Base-by-base conservation (phyloP, 2,888 invertebrate genomes). In the Scaptomyza flava region DNA sequence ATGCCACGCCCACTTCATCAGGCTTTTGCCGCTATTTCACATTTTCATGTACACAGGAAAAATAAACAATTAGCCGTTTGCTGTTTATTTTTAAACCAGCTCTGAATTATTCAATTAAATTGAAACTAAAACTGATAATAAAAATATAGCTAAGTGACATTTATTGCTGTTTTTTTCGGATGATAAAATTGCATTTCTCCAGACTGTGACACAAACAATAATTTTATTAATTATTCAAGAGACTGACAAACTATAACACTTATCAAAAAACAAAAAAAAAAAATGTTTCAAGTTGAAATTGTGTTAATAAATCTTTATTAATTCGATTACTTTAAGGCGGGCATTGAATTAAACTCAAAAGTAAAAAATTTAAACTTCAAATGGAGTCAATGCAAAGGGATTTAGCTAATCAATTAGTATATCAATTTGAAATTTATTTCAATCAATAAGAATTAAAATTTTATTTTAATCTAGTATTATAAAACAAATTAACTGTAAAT, bases 1-100 rank as follows among this genome's bases (percentile, higher is more conserved):
- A 5, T 11, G 7, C 46, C 17, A 48, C 17, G 57, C 62, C 46
- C 52, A 36, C 34, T 51, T 23, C 34, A 34, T 20, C 50, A 14
- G 6, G 6, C 23, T 11, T 51, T 51, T 8, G 23, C 11, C 6
- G n/a, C n/a, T 9, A 12, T 23, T 12, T 9, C 23, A 33, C 12
- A 17, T 14, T 6, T 38, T n/a, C 33, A 14, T 17, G 41, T 43
- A 27, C 51, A 51, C 38, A 14, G 14, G 7, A 38, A 7, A 38
- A 51, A 51, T 5, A 23, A 14, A 4, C 23, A 38, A 6, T 38
- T 14, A 41, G 17, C 8, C 17, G 17, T 51, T 27, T 48, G 2
- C 1, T 36, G 11, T 51, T 36, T 50, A 3, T 50, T 12, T 11
- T 11, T 5, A 11, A 3, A 41, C 41, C 9, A 34, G 20, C 20